phyloP scores from a whole-genome alignment of 2,797 vertebrate genomes.

The Gymnopithys bicolor region DNA sequence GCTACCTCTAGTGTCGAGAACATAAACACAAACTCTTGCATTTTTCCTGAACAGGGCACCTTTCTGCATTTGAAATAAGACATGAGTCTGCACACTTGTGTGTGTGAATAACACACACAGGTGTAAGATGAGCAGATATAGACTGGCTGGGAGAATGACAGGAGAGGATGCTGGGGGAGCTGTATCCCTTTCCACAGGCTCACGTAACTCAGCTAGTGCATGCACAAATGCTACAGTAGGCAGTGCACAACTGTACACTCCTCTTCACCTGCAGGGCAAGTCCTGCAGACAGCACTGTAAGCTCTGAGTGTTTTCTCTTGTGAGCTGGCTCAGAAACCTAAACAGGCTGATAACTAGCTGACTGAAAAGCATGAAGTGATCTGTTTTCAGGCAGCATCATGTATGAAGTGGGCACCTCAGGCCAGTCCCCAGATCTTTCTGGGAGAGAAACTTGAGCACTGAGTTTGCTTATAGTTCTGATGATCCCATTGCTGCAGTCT shows the following conservation, averaged over 20 bases:
- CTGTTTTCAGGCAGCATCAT: neutral
- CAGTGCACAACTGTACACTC: too few species aligned
- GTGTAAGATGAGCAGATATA: neutral
- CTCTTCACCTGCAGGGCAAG: neutral
- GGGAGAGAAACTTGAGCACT: neutral
- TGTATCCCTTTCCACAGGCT: neutral
- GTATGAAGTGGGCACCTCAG: neutral
- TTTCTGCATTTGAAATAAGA: neutral
- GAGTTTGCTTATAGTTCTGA: neutral
- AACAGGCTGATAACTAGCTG: neutral
- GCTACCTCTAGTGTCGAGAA: fast-evolving
- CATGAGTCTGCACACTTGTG: neutral
- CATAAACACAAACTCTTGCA: neutral
- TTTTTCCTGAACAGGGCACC: neutral
- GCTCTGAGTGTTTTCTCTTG: neutral
- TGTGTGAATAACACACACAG: neutral
- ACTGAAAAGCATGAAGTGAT: neutral
- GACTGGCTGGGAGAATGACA: fast-evolving
- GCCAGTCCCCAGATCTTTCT: neutral
- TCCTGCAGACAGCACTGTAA: neutral
- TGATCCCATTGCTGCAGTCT: neutral
- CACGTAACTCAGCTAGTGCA: neutral
- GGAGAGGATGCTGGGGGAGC: neutral
- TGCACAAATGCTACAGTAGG: neutral
- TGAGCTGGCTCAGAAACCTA: neutral